Conservation (phyloP, 2,888 invertebrate genomes). For the Prostheceraeus crozeri region DNA sequence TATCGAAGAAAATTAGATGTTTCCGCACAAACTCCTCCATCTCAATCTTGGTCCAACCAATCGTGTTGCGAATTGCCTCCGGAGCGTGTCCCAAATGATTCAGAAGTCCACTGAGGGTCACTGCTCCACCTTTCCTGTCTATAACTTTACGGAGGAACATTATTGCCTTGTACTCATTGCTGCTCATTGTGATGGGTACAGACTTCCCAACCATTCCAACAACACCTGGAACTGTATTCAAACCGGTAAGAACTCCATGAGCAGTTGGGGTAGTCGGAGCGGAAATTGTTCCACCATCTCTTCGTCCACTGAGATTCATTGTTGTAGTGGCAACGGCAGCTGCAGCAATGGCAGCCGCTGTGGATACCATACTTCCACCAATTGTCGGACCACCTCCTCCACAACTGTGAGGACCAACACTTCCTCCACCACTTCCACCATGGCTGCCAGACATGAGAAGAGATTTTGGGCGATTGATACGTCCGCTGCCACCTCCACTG, state of each 20-base stretch:
- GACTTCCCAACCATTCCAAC: slow-evolving; percentile 43
- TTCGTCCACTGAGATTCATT: slow-evolving; percentile 2
- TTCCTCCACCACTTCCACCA: too few species aligned
- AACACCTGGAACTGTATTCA: slow-evolving; percentile 5
- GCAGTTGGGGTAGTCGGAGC: slow-evolving; percentile 36
- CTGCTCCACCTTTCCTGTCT: slow-evolving; percentile 47
- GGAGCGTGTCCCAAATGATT: slow-evolving; percentile 31
- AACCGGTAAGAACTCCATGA: background rate
- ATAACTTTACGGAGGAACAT: slow-evolving; percentile 56
- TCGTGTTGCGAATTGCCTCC: slow-evolving; percentile 51
- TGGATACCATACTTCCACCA: too few species aligned
- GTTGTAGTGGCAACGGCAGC: too few species aligned
- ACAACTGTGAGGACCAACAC: too few species aligned
- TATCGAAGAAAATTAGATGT: slow-evolving; percentile 52
- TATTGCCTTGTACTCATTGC: slow-evolving; percentile 56
- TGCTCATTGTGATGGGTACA: slow-evolving; percentile 55
- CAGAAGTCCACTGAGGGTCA: slow-evolving; percentile 24
- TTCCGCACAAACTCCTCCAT: slow-evolving; percentile 52
- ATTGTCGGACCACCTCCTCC: too few species aligned
- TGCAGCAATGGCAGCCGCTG: too few species aligned
- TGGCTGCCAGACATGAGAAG: slow-evolving; percentile 33
- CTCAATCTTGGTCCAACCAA: slow-evolving; percentile 54
- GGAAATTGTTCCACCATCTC: slow-evolving; percentile 23
- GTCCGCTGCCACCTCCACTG: slow-evolving; percentile 27
- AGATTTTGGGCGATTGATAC: slow-evolving; percentile 30